Percentiles rank a stretch among this genome's conserved stretches.
Evolutionary conservation across 2,888 invertebrate species (phyloP).

Genomic region (Xylophagus ater): DNA sequence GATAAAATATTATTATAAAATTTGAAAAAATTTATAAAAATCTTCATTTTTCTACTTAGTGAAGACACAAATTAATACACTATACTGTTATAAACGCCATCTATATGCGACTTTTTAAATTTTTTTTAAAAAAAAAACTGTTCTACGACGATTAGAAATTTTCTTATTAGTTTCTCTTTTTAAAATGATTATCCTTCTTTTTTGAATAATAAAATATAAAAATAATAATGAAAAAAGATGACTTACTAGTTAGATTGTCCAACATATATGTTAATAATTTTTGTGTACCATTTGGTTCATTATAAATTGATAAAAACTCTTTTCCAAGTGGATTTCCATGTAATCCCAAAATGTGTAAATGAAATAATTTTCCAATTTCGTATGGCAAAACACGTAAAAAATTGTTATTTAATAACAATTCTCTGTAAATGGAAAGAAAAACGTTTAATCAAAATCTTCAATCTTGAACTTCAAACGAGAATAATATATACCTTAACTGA

Average conservation of each 20-base stretch:
- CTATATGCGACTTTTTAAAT: neutral
- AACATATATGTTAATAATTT: slow-evolving; percentile 90
- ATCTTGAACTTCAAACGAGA: too few relatives aligned
- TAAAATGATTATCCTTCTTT: neutral
- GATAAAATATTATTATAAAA: too few relatives aligned
- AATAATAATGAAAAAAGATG: slow-evolving; percentile 15
- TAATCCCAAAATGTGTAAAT: slow-evolving; percentile 83
- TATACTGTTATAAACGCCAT: neutral
- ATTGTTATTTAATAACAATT: slow-evolving; percentile 89
- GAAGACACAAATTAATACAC: too few relatives aligned
- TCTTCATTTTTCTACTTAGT: too few relatives aligned
- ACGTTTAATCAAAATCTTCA: slow-evolving; percentile 10
- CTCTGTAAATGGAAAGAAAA: slow-evolving; percentile 48
- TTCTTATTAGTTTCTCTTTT: neutral
- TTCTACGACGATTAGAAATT: neutral
- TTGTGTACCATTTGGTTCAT: slow-evolving; percentile 86
- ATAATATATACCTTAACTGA: slow-evolving; percentile 80
- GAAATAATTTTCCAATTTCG: slow-evolving; percentile 95
- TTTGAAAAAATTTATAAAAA: too few relatives aligned
- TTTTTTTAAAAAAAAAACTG: neutral
- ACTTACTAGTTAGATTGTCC: slow-evolving; percentile 88
- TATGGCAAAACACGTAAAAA: slow-evolving; percentile 87
- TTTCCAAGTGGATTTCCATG: slow-evolving; percentile 91
- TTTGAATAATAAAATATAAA: neutral
- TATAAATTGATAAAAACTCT: slow-evolving; percentile 83